Percentiles rank a stretch among this genome's conserved stretches.
Evolutionary conservation across 2,888 invertebrate species (phyloP).

Genomic region (Xestia sexstrigata): DNA sequence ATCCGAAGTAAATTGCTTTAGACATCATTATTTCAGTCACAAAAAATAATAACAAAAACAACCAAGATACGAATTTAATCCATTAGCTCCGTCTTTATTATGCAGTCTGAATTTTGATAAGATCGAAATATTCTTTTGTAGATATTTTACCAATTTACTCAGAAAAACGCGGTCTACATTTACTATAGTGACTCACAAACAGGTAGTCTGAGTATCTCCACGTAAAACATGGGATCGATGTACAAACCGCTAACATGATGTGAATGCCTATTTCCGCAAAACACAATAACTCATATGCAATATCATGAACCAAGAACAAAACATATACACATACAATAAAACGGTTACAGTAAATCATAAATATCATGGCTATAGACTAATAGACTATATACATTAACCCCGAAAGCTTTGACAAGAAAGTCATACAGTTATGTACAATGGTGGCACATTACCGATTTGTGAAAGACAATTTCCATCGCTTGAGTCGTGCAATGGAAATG

Average conservation of each 20-base stretch:
- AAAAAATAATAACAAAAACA: conserved; percentile 34
- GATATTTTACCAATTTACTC: not conserved
- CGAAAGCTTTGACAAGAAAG: conserved; percentile 57
- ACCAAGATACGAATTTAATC: conserved; percentile 9
- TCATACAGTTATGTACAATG: conserved; percentile 66
- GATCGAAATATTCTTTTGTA: not conserved
- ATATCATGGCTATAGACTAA: conserved; percentile 28
- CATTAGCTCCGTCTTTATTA: not conserved
- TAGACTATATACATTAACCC: conserved; percentile 54
- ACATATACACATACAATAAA: conserved; percentile 19
- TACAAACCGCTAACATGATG: conserved; percentile 12
- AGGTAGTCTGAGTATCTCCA: not conserved
- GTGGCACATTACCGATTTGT: conserved; percentile 81
- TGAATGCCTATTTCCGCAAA: conserved; percentile 27
- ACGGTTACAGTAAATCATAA: conserved; percentile 47
- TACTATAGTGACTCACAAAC: conserved; percentile 12
- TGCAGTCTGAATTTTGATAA: conserved; percentile 15
- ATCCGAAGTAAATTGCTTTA: conserved; percentile 51
- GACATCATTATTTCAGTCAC: conserved; percentile 30
- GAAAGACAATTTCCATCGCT: conserved; percentile 80
- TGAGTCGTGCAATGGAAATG: conserved; percentile 69
- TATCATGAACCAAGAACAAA: conserved; percentile 7
- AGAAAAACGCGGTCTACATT: not conserved
- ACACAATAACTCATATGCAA: conserved; percentile 32
- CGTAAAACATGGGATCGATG: conserved; percentile 27